Evolutionary conservation across 2,797 vertebrate genomes (phyloP), one percentile per base, ranked within the genome.

Genomic region (Mycteria americana): DNA sequence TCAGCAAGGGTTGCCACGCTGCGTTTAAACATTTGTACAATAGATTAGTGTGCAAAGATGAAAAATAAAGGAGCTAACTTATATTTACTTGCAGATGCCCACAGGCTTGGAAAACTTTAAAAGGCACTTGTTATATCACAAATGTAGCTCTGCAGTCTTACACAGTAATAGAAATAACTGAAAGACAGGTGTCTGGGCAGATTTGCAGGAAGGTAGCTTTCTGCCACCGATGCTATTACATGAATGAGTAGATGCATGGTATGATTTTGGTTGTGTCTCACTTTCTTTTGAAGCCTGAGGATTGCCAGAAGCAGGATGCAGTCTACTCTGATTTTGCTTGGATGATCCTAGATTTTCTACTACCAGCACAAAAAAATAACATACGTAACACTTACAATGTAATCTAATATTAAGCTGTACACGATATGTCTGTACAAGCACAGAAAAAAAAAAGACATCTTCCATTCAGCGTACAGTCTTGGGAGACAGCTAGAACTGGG

Each of bases 21-120:
- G 92, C 77, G 84, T 85, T 96, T 97, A 96, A 97, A 97, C 98
- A 97, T 97, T 98, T 98, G 97, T 95, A 97, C 93, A 97, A 98
- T 94, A 97, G 86, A 97, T 98, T 97, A 98, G 92, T 84, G 86
- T 72, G 48, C 82, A 95, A 95, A 98, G 94, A 97, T 93, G 92
- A 98, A 96, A 97, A 97, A 85, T 83, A 75, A 91, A 96, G 93
- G 77, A 93, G 82, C 28, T 93, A 88, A 53, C 10, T 12, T 39
- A 18, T 16, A 10, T 75, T 87, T 83, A 46, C 33, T 69, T 82
- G 50, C 56, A 87, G 86, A 88, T 62, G 45, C 27, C 87, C 5
- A 43, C 18, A 37, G 1, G 6, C 7, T 51, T 30, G 14, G 25
- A 73, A 86, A 80, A 91, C 50, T 64, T 50, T 28, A 77, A 88